phyloP scores from a whole-genome alignment of 2,888 invertebrate genomes.

The Therioaphis trifolii region DNA sequence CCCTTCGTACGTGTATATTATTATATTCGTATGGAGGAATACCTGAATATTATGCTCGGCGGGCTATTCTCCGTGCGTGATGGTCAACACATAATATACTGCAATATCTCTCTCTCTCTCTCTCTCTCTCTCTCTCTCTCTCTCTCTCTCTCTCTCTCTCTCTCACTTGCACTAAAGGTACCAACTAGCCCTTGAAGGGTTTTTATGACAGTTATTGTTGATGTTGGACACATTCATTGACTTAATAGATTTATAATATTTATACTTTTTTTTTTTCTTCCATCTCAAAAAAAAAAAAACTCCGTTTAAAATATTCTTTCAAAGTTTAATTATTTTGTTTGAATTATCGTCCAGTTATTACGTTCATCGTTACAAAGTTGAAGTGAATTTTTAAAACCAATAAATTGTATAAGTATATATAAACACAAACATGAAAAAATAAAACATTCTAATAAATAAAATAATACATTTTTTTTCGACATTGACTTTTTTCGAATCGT shows the following conservation, averaged over 20 bases:
- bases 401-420: too few species aligned
- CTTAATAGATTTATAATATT: conserved; percentile 40
- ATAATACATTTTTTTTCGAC: too few species aligned
- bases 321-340: too few species aligned
- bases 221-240: conserved; percentile 5
- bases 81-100: conserved; percentile 38
- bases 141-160: too few species aligned
- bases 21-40: conserved; percentile 25
- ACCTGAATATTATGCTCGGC: conserved; percentile 33
- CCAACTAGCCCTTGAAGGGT: conserved; percentile 25
- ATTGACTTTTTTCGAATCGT: too few species aligned
- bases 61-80: conserved; percentile 17
- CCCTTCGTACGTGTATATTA: conserved; percentile 37
- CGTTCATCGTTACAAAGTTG: too few species aligned
- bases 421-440: too few species aligned
- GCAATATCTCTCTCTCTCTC: too few species aligned
- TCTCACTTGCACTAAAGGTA: background rate
- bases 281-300: background rate
- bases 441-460: too few species aligned
- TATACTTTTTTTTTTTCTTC: conserved; percentile 6
- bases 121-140: too few species aligned
- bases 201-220: conserved; percentile 48
- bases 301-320: background rate
- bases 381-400: too few species aligned
- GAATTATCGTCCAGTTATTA: too few species aligned